Percentiles rank a stretch among this genome's conserved stretches.
Evolutionary conservation across 64 coral and sea anemone genomes (phyloP).

Genomic region (Orbicella faveolata): DNA sequence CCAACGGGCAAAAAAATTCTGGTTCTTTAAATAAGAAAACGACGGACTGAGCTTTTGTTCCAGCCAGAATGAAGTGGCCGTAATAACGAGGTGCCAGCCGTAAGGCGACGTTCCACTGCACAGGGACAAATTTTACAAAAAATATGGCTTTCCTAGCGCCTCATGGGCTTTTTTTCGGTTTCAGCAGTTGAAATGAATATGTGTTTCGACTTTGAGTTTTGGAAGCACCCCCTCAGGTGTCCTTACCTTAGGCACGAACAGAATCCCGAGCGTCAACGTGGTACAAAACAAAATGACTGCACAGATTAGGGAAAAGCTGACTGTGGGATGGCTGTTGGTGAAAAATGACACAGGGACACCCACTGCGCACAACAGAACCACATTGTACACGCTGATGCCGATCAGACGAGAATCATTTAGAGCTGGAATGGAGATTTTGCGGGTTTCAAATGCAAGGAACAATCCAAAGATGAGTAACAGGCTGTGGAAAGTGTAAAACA

Average conservation of each 20-base stretch:
- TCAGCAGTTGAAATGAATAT: too few species aligned
- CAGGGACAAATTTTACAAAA: too few species aligned
- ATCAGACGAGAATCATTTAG: slow-evolving; percentile 89
- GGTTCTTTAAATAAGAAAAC: too few species aligned
- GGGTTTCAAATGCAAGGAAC: slow-evolving; percentile 85
- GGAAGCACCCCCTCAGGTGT: background rate
- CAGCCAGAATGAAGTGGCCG: too few species aligned
- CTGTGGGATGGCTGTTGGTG: slow-evolving; percentile 46
- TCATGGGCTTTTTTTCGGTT: too few species aligned
- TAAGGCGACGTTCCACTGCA: too few species aligned
- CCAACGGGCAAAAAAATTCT: too few species aligned
- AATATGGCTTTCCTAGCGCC: too few species aligned
- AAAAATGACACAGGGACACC: slow-evolving; percentile 84
- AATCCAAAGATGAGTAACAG: slow-evolving; percentile 81
- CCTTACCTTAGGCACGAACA: slow-evolving; percentile 85
- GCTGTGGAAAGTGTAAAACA: slow-evolving; percentile 81
- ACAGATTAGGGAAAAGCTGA: slow-evolving; percentile 77
- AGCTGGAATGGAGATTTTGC: slow-evolving; percentile 81
- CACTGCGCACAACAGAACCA: slow-evolving; percentile 85
- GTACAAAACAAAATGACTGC: slow-evolving; percentile 88
- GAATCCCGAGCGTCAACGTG: slow-evolving; percentile 74
- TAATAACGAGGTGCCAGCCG: too few species aligned
- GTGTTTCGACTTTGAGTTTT: too few species aligned
- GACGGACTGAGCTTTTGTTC: too few species aligned
- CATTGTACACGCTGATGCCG: slow-evolving; percentile 91